Conservation (phyloP, 2,797 vertebrate genomes). For the Sebastes itinus region DNA sequence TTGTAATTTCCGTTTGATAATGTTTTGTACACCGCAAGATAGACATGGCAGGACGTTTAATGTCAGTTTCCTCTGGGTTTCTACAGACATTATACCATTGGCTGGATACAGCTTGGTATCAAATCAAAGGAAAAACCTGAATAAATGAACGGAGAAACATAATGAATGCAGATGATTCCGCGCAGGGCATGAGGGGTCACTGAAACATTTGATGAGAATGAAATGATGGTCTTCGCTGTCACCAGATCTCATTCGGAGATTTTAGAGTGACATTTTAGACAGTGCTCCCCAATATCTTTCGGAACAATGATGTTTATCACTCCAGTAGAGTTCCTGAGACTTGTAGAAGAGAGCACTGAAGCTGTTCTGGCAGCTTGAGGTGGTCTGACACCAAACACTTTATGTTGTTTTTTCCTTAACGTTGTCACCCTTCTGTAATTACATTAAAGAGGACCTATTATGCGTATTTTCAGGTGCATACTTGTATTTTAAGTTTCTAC, state of each 20-base stretch:
- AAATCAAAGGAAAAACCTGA: constrained; percentile 26
- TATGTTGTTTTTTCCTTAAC: neutral
- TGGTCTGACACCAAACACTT: neutral
- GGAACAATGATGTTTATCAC: neutral
- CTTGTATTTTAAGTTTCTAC: too few species aligned
- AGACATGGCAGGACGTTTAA: constrained; percentile 1
- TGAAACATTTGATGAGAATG: constrained; percentile 50
- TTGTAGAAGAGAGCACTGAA: neutral
- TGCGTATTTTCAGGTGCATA: too few species aligned
- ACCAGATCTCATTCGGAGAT: neutral
- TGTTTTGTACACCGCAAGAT: constrained; percentile 10
- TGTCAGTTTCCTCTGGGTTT: neutral
- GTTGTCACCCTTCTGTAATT: neutral
- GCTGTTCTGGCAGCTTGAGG: neutral
- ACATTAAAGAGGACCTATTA: too few species aligned
- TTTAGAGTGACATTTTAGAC: neutral
- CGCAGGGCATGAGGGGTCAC: constrained; percentile 45
- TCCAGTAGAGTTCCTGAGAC: neutral
- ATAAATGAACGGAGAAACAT: constrained; percentile 40
- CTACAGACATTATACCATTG: constrained; percentile 6
- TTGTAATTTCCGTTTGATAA: neutral
- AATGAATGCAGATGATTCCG: constrained; percentile 60
- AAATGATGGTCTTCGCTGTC: constrained; percentile 16
- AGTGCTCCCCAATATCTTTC: neutral
- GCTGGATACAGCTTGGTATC: neutral